phyloP scores from a whole-genome alignment of 2,888 invertebrate genomes.

The Habroteleia sp. region DNA sequence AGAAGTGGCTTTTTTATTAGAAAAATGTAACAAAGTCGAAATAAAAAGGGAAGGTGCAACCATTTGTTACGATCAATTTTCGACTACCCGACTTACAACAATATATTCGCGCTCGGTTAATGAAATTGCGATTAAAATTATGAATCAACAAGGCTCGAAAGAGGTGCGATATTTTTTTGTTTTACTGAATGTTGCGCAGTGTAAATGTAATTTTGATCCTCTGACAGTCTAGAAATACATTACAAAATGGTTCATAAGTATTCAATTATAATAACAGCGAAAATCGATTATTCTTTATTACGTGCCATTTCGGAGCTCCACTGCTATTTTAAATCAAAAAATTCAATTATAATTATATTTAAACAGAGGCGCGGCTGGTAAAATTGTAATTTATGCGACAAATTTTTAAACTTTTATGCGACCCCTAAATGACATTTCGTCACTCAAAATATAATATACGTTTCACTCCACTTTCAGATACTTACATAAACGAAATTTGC shows the following conservation, averaged over 20 bases:
- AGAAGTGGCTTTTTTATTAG: conserved; percentile 19
- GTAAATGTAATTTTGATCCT: conserved; percentile 52
- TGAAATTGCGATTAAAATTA: conserved; percentile 52
- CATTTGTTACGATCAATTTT: conserved; percentile 12
- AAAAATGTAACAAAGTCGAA: conserved; percentile 17
- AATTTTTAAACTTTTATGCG: conserved; percentile 51
- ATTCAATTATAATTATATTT: conserved; percentile 58
- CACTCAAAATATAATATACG: conserved; percentile 33
- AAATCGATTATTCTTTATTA: conserved; percentile 61
- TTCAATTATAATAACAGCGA: conserved; percentile 58
- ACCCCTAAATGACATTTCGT: conserved; percentile 44
- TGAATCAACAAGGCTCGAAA: conserved; percentile 28
- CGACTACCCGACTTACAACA: not conserved
- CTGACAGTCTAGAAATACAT: conserved; percentile 52
- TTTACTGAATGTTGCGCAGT: conserved; percentile 38
- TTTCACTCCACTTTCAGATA: conserved; percentile 24
- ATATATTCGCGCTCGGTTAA: conserved; percentile 35
- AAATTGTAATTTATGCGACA: conserved; percentile 55
- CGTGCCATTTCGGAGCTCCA: conserved; percentile 33
- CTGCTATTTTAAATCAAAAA: conserved; percentile 56
- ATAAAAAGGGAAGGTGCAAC: conserved; percentile 19
- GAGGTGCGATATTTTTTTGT: conserved; percentile 14
- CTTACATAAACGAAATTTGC: conserved; percentile 46
- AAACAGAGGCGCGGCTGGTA: conserved; percentile 36
- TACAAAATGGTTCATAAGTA: conserved; percentile 52